These are phyloP conservation scores for Melanotaenia parkinsoni DNA, from an alignment of 2,797 vertebrate species.

Conservation along the genomic window DNA sequence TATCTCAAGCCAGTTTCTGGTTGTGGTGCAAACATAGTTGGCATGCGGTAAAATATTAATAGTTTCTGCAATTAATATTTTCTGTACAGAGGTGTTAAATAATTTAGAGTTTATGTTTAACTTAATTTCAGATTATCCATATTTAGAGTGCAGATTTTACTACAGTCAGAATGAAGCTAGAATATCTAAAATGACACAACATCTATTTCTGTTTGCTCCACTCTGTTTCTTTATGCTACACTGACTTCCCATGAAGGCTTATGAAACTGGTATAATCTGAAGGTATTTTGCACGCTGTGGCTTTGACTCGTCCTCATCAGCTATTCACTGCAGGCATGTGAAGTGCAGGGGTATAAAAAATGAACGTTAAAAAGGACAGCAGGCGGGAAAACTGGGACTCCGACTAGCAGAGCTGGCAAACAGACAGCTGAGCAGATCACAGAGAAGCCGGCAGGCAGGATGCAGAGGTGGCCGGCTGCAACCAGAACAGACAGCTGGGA, in stretches of 20 bases:
- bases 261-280: conserved; percentile 13
- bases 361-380: background rate
- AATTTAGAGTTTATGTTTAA: conserved; percentile 9
- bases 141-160: conserved; percentile 29
- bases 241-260: background rate
- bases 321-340: background rate
- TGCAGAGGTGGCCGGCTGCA: conserved; percentile 47
- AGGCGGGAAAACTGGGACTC: background rate
- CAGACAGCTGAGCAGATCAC: conserved; percentile 37
- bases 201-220: conserved; percentile 21
- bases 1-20: background rate
- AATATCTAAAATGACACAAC: conserved; percentile 30
- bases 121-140: conserved; percentile 35
- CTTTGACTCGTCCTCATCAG: conserved; percentile 6
- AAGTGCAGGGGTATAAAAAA: conserved; percentile 1
- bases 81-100: conserved; percentile 16
- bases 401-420: conserved; percentile 29
- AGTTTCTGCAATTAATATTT: conserved; percentile 9
- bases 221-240: background rate
- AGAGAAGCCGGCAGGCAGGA: conserved; percentile 45
- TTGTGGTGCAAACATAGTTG: background rate
- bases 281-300: conserved; percentile 7
- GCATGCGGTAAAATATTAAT: background rate
- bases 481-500: conserved; percentile 64
- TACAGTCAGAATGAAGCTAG: conserved; percentile 6